Evolutionary conservation across 2,797 vertebrate genomes (phyloP), one percentile per base, ranked within the genome.

Genomic region (Aldrovandia affinis): DNA sequence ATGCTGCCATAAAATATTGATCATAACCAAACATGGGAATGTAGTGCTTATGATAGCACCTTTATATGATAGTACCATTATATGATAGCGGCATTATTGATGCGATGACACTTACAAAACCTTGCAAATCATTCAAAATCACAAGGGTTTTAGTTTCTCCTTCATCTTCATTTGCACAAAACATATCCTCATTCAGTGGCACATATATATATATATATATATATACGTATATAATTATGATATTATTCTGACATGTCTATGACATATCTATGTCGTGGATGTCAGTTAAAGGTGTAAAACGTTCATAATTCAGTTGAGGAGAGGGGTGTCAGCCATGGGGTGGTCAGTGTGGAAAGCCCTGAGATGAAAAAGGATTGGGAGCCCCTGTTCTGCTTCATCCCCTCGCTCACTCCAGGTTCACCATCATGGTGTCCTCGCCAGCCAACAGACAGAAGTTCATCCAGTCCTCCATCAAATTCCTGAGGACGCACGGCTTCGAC

Each of bases 401-500:
- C 73, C 55, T 50, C 0, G 3, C 47, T 6, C 20, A 75, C 15
- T 80, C 54, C 85, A 97, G 96, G 88, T 97, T 97, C 89, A 94
- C 91, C 25, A 57, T 1, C 0, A 94, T 96, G 95, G 92, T 95
- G 84, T 93, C 96, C 82, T 92, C 93, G 0, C 33, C 87, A 81
- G 86, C 68, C 84, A 96, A 90, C 87, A 92, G 95, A 84, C 86
- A 91, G 36, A 93, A 15, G 18, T 97, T 97, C 55, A 95, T 96
- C 86, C 89, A 90, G 82, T 97, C 96, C 0, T 94, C 93, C 1
- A 92, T 95, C 54, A 63, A 18, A 10, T 88, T 96, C 83, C 92
- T 97, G 85, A 93, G 96, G 87, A 89, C 75, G 10, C 83, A 95
- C 73, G 85, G 86, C 25, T 97, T 97, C 84, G 95, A 97, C 87